Evolutionary conservation across 2,888 invertebrate genomes (phyloP).

Genomic region (Lymantria monacha): DNA sequence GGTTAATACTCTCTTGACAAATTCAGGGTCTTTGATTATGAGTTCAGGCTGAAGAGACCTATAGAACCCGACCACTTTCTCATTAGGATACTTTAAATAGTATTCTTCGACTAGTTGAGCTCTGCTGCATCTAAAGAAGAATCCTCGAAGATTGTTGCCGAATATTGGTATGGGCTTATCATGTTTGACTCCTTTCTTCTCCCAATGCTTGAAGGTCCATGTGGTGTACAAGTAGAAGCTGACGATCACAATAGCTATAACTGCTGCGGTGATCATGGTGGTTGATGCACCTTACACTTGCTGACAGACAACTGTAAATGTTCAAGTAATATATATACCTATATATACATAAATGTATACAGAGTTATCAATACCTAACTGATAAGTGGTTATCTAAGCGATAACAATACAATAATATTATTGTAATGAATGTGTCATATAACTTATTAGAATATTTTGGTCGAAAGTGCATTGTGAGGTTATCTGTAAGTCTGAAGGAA

Average conservation of each 20-base stretch:
- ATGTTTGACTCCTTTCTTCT: constrained; percentile 45
- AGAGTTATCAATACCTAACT: no score
- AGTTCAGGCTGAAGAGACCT: constrained; percentile 43
- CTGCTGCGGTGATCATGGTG: background rate
- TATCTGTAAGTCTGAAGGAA: no score
- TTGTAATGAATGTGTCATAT: no score
- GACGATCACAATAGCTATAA: constrained; percentile 15
- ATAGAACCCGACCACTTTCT: constrained; percentile 52
- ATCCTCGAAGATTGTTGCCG: constrained; percentile 40
- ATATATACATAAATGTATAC: no score
- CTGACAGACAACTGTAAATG: no score
- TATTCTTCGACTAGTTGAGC: constrained; percentile 40
- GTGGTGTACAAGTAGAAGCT: constrained; percentile 49
- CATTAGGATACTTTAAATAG: constrained; percentile 53
- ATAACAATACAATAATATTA: no score
- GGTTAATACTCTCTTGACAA: constrained; percentile 44
- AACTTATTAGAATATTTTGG: no score
- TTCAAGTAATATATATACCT: no score
- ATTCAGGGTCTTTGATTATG: constrained; percentile 50
- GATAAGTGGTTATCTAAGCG: no score
- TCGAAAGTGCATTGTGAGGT: no score
- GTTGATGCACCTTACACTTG: background rate
- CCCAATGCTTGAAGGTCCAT: constrained; percentile 51
- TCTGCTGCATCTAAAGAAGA: constrained; percentile 39
- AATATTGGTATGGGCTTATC: constrained; percentile 45